Base-by-base conservation (phyloP, 1,140 invertebrate genomes). In the Pogonus chalceus region DNA sequence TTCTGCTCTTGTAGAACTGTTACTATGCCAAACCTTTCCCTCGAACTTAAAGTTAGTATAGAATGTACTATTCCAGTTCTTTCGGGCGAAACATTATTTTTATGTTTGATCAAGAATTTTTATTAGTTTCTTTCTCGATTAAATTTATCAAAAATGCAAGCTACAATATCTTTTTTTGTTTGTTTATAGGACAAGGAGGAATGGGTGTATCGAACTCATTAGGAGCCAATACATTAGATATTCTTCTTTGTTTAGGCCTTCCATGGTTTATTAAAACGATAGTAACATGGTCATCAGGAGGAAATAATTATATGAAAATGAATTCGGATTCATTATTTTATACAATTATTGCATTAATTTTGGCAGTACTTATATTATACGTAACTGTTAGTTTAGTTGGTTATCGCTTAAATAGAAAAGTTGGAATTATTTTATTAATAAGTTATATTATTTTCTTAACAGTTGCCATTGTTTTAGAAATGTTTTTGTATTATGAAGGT, bases 171-270 rank as follows among this genome's bases (percentile, higher is more conserved):
- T n/a, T n/a, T n/a, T n/a, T n/a, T n/a, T 1, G 23, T 48, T 59
- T 59, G 47, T n/a, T 53, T 54, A 73, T 66, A 91, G 88, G 87
- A 58, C 80, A 88, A 62, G 87, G 82, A 16, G 81, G 84, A 23
- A 91, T 92, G 77, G 88, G 87, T 0, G 84, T 93, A 39, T 89
- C 87, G 4, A 92, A 92, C 60, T 84, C 87, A 0, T 65, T 92
- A 3, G 89, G 89, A 0, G 87, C 87, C 0, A 92, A 92, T 60
- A 89, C 88, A 0, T 72, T 93, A 61, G 88, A 90, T 53, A 90
- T 92, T 51, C 65, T 92, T 0, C 73, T 92, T n/a, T 90, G 88
- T n/a, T 69, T 92, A 10, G 87, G 88, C 1, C 61, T 91, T 12
- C 89, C 89, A 0, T 93, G 89, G 90, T 78, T 88, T 2, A 83